Conservation (phyloP, 1,140 invertebrate genomes). For the Drosophila busckii region DNA sequence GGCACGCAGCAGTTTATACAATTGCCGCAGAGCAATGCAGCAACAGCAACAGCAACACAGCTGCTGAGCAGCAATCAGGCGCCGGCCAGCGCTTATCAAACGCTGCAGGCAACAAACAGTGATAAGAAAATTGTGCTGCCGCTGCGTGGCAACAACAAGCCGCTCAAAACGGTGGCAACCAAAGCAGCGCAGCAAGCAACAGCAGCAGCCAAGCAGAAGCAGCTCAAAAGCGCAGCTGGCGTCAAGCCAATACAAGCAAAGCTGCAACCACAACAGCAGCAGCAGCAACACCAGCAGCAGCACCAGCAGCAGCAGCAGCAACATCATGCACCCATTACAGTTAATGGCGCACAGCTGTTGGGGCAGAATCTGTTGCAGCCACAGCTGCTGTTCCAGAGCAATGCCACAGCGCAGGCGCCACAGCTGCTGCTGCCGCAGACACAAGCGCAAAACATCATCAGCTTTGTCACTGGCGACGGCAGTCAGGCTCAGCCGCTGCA, state of each 20-base stretch:
- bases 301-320: constrained; percentile 30
- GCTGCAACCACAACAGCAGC: constrained; percentile 43
- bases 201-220: constrained; percentile 59
- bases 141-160: constrained; percentile 40
- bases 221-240: constrained; percentile 50
- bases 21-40: constrained; percentile 42
- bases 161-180: constrained; percentile 59
- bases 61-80: constrained; percentile 20
- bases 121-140: constrained; percentile 72
- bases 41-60: constrained; percentile 9
- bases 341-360: constrained; percentile 46
- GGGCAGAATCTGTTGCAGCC: constrained; percentile 69
- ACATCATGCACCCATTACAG: constrained; percentile 32
- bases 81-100: constrained; percentile 53
- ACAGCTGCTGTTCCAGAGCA: constrained; percentile 60
- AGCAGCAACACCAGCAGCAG: constrained; percentile 30
- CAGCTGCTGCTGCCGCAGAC: constrained; percentile 64
- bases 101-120: constrained; percentile 64
- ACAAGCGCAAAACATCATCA: constrained; percentile 69
- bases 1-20: constrained; percentile 74
- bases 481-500: constrained; percentile 61
- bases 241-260: constrained; percentile 73
- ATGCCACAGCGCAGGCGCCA: too few species aligned
- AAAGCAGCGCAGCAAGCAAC: constrained; percentile 62
- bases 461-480: constrained; percentile 69